Evolutionary conservation across 2,888 invertebrate species (phyloP), one percentile per base, ranked within the genome.

Genomic region (Aphrophora alni): DNA sequence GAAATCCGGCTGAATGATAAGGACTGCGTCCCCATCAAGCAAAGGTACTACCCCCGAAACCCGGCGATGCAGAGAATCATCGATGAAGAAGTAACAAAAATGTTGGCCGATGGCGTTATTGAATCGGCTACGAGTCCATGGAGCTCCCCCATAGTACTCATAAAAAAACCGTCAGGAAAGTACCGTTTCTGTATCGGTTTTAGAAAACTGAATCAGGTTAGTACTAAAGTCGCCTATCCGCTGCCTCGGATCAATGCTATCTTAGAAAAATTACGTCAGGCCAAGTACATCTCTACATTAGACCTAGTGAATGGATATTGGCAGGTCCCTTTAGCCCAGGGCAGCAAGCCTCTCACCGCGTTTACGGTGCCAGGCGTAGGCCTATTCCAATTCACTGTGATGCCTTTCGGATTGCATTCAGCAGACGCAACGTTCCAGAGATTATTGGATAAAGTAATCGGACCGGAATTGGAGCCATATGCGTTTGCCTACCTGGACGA

Each of bases 371-470:
- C 82, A 7, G 59, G 78, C 25, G 72, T 76, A 12, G 84, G 84
- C 38, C 25, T 81, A 59, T 76, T 81, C 75, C 77, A 84, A 33
- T 82, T 70, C 69, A 80, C 38, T 1, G 85, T 85, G 0, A 85
- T 87, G 85, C 86, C 87, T 71, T 17, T 27, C 82, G 87, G 86
- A 1, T 77, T 87, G 3, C 83, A 84, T 74, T 83, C 84, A 70
- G 85, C 86, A 0, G 85, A 85, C 0, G 85, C 85, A 8, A 86
- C 86, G 0, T 86, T 85, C 68, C 86, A 86, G 76, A 74, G 86
- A 0, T 79, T 86, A 24, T 79, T 87, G 76, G 86, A 86, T 70
- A 59, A 27, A 0, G 75, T 87, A 8, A 83, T 87, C 1, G 85
- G 85, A 0, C 85, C 85, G 1, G 85, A 86, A 27, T 70, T 86